Evolutionary conservation across 2,888 invertebrate species (phyloP).

Genomic region (Drosophila rellima): DNA sequence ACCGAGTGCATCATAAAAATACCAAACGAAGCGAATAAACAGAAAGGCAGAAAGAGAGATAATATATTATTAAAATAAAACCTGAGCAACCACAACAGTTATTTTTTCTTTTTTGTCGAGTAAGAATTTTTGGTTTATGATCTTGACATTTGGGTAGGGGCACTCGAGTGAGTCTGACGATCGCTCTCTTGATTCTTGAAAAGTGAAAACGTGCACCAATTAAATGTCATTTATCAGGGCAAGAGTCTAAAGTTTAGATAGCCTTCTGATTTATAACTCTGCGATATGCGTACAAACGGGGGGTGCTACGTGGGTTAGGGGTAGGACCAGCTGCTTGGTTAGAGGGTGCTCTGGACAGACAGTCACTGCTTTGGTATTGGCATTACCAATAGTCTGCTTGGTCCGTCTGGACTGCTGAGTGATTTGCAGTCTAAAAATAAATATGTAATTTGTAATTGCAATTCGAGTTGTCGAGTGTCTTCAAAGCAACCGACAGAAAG

Average conservation of each 20-base stretch:
- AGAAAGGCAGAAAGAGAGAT: constrained; percentile 10
- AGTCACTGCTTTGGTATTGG: constrained; percentile 48
- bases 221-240: constrained; percentile 80
- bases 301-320: not conserved
- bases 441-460: constrained; percentile 73
- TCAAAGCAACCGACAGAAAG: constrained; percentile 53
- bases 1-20: constrained; percentile 46
- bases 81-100: not conserved
- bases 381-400: constrained; percentile 24
- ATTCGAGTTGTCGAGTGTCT: constrained; percentile 52
- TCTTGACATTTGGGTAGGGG: constrained; percentile 7
- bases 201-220: constrained; percentile 76
- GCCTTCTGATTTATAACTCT: constrained; percentile 82
- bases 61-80: constrained; percentile 30
- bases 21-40: constrained; percentile 9
- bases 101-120: not conserved
- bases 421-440: constrained; percentile 71
- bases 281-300: constrained; percentile 66
- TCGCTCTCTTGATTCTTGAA: constrained; percentile 19
- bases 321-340: not conserved
- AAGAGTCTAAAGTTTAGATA: constrained; percentile 82
- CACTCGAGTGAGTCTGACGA: constrained; percentile 8
- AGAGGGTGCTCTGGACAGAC: constrained; percentile 7
- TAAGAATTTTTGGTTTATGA: constrained; percentile 39
- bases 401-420: constrained; percentile 48